Evolutionary conservation across 1,140 invertebrate genomes (phyloP), one percentile per base, ranked within the genome.

Genomic region (Scaptodrosophila lebanonensis): DNA sequence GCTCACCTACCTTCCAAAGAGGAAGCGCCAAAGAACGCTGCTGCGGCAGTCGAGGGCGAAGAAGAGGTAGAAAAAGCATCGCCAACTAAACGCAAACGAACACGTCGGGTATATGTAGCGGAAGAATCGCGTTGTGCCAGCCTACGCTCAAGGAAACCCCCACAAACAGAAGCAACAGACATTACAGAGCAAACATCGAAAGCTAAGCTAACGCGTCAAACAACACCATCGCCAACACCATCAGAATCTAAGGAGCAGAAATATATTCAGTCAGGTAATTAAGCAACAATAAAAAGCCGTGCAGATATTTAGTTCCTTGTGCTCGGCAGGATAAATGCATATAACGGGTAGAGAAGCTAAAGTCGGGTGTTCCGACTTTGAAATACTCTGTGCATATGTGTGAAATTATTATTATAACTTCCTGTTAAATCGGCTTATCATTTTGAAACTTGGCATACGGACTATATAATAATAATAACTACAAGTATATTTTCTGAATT

Each of bases 91-190:
- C 57, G 58, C 5, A 82, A 62, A 29, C 53, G 66, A 4, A 36
- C 30, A 6, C 65, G 75, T 4, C 75, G 75, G 7, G 40, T 70
- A 22, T 82, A 82, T 57, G 52, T 57, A 4, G 61, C 66, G 3
- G 63, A 66, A 12, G 18, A 40, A 1, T 20, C 50, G 9, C 75
- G 75, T 11, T 66, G 62, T 11, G 51, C 61, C 12, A 79, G 61
- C 33, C 44, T 82, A 39, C 39, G 75, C 13, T 75, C 75, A 0
- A 45, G 63, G 8, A 47, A 67, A 17, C 29, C 43, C 2, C 20
- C 51, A 22, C 27, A 54, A 13, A 16, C 27, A 1, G 18, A 27
- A 11, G 11, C 45, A 6, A 8, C 38, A 32, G 6, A 52, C 17
- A 7, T 16, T 13, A 3, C 32, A 11, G 29, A 44, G 35, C 6